Conservation (phyloP, 2,888 invertebrate genomes). For the Carpatolechia fugitivella region DNA sequence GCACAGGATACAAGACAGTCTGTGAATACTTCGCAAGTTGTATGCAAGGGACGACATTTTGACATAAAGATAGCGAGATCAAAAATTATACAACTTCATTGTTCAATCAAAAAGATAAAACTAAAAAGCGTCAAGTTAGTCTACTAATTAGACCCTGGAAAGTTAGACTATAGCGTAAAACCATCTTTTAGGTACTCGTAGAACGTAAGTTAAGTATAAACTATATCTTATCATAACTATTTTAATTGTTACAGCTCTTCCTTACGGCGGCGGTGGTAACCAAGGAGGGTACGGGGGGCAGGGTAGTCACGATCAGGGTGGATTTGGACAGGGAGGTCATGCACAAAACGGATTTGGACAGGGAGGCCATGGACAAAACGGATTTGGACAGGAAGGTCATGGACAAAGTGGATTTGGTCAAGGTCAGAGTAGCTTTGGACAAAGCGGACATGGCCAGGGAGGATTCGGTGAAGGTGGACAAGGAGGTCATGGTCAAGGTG, state of each 20-base stretch:
- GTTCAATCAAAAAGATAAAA: too few relatives aligned
- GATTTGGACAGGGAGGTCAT: background rate
- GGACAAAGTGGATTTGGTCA: constrained; percentile 7
- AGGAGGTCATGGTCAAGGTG: constrained; percentile 4
- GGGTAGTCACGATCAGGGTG: background rate
- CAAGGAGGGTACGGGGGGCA: background rate
- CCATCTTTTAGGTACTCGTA: too few relatives aligned
- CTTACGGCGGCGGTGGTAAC: background rate
- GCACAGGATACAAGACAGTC: too few relatives aligned
- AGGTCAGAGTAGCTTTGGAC: constrained; percentile 9
- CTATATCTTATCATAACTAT: too few relatives aligned
- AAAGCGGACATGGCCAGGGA: constrained; percentile 14
- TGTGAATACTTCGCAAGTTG: too few relatives aligned
- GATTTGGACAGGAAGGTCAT: constrained; percentile 8
- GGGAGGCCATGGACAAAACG: background rate
- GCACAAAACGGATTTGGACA: background rate
- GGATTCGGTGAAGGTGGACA: constrained; percentile 1
- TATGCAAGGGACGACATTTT: too few relatives aligned
- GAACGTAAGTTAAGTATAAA: too few relatives aligned
- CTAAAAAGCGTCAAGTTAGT: too few relatives aligned
- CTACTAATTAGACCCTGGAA: too few relatives aligned
- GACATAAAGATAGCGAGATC: too few relatives aligned
- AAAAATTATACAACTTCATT: too few relatives aligned
- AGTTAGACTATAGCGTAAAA: too few relatives aligned
- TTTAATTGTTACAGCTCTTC: constrained; percentile 1